Conservation (phyloP, 2,113 vertebrate species). For the Upupa epops region DNA sequence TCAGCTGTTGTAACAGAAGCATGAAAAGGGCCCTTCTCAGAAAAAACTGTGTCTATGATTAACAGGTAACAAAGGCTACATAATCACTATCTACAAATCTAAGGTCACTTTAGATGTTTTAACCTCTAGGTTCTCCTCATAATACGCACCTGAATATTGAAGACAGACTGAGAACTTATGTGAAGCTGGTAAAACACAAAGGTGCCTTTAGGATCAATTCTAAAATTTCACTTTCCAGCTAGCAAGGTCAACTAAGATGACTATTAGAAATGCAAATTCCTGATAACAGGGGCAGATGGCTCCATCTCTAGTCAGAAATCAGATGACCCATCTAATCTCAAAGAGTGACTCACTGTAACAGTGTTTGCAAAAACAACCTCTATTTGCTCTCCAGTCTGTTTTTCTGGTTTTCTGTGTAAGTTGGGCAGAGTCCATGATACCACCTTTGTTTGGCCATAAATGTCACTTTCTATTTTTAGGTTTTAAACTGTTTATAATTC, state of each 20-base stretch:
- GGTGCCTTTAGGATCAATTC: not conserved
- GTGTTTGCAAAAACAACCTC: not conserved
- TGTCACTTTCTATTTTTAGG: slow-evolving; percentile 1
- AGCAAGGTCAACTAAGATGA: not conserved
- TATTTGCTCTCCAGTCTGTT: not conserved
- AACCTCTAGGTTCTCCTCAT: not conserved
- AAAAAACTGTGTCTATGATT: not conserved
- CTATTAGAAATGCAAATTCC: not conserved
- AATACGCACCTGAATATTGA: not conserved
- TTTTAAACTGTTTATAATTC: slow-evolving; percentile 42
- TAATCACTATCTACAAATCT: not conserved
- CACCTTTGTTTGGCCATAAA: slow-evolving; percentile 5
- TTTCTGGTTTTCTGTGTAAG: not conserved
- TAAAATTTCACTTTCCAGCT: not conserved
- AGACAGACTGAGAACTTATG: not conserved
- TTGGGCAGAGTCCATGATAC: not conserved
- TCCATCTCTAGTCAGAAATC: not conserved
- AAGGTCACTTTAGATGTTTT: not conserved
- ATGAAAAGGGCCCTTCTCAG: not conserved
- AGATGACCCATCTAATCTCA: not conserved
- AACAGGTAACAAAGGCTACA: not conserved
- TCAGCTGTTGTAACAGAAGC: not conserved
- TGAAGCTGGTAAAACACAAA: not conserved
- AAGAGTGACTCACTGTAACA: not conserved
- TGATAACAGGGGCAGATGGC: not conserved